Conservation (phyloP, 2,113 vertebrate species). For the Emydocephalus ijimae region DNA sequence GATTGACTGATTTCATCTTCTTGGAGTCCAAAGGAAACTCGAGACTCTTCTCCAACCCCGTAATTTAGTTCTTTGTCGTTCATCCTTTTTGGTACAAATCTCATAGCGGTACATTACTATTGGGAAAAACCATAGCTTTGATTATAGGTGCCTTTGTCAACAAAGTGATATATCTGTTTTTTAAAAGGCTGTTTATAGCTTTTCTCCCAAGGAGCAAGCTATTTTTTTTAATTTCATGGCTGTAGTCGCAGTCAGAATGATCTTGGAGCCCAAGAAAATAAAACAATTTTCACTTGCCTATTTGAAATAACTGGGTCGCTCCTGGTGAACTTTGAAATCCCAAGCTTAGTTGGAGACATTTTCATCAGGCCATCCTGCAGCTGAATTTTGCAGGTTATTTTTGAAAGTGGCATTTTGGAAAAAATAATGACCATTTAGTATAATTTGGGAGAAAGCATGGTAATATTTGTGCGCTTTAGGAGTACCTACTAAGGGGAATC, state of each 20-base stretch:
- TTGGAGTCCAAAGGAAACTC: background rate
- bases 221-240: background rate
- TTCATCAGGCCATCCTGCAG: background rate
- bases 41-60: background rate
- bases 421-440: background rate
- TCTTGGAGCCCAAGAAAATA: background rate
- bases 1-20: background rate
- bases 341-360: background rate
- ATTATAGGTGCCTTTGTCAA: background rate
- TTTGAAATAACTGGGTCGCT: background rate
- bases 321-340: background rate
- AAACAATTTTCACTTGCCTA: background rate
- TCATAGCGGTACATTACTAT: background rate
- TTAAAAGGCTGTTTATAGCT: background rate
- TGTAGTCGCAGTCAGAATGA: background rate
- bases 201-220: background rate
- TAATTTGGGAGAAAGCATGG: background rate
- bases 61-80: background rate
- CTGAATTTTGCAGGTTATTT: background rate
- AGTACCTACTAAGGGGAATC: background rate
- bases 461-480: background rate
- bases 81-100: background rate
- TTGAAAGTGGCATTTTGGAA: background rate
- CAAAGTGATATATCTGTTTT: background rate
- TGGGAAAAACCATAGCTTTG: background rate